These are phyloP conservation scores for Notothenia rossii DNA, from an alignment of 2,113 vertebrate species.

Conservation along the genomic window DNA sequence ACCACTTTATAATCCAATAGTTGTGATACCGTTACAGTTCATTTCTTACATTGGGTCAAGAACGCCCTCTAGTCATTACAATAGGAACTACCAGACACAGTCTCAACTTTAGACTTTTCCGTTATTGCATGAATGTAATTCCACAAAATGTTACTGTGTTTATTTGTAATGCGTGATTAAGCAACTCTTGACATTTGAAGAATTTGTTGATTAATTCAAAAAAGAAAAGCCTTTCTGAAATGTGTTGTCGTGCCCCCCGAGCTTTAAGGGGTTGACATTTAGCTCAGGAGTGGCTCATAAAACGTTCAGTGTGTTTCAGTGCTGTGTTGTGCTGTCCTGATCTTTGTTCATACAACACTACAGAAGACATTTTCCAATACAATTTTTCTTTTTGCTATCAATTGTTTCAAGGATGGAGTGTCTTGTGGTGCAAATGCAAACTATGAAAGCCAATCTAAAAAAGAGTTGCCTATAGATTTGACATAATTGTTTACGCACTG, in stretches of 20 bases:
- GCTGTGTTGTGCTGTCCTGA: conserved; percentile 36
- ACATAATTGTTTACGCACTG: conserved; percentile 3
- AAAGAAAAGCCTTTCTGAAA: not conserved
- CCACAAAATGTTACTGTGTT: not conserved
- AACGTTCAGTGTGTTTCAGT: conserved; percentile 39
- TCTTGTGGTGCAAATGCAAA: conserved; percentile 46
- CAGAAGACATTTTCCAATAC: conserved; percentile 27
- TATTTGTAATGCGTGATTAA: conserved; percentile 18
- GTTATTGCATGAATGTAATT: conserved; percentile 38
- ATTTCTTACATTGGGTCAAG: conserved; percentile 18
- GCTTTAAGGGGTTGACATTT: not conserved
- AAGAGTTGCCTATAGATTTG: not conserved
- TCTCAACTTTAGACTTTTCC: conserved; percentile 47
- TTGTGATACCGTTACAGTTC: not conserved
- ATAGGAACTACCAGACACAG: conserved; percentile 76
- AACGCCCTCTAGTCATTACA: conserved; percentile 48
- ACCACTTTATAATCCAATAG: not conserved
- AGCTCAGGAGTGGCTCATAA: conserved; percentile 49
- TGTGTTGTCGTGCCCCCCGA: not conserved
- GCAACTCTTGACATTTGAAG: conserved; percentile 29
- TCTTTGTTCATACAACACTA: conserved; percentile 36
- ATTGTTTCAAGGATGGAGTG: conserved; percentile 70
- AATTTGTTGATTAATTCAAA: not conserved
- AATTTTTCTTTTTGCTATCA: conserved; percentile 32
- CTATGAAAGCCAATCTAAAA: not conserved